These are phyloP conservation scores for Ormyrus nitidulus DNA, from an alignment of 2,888 invertebrate species.

Conservation along the genomic window DNA sequence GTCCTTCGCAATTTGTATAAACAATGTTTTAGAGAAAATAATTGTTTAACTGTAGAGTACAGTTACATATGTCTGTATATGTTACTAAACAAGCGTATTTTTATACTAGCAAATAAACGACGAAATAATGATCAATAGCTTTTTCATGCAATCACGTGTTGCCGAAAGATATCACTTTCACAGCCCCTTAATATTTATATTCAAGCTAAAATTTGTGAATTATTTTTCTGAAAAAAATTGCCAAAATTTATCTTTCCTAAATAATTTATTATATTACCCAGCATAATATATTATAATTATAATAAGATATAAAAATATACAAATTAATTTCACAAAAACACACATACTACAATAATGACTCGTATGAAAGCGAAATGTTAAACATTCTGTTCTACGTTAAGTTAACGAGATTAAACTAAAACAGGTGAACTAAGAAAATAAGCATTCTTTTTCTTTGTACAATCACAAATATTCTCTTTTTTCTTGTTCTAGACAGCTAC, in stretches of 20 bases:
- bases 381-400: conserved; percentile 47
- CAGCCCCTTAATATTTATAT: conserved; percentile 42
- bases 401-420: conserved; percentile 43
- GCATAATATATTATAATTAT: conserved; percentile 26
- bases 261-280: conserved; percentile 51
- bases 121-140: conserved; percentile 6
- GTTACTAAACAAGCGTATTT: conserved; percentile 10
- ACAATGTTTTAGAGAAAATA: neutral
- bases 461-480: conserved; percentile 15
- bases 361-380: conserved; percentile 38
- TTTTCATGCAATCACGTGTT: conserved; percentile 25
- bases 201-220: neutral
- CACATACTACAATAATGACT: conserved; percentile 47
- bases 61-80: neutral
- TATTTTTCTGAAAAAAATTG: conserved; percentile 36
- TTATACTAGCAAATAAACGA: conserved; percentile 26
- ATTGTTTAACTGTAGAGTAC: neutral
- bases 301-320: conserved; percentile 55
- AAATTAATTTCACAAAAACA: conserved; percentile 53
- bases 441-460: conserved; percentile 40
- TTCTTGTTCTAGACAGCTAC: conserved; percentile 21
- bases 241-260: conserved; percentile 40
- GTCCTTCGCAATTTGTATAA: neutral
- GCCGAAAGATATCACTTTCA: conserved; percentile 18
- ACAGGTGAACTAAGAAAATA: conserved; percentile 36